Evolutionary conservation across 1,140 invertebrate species (phyloP).

Genomic region (Lysiphlebus fabarum): DNA sequence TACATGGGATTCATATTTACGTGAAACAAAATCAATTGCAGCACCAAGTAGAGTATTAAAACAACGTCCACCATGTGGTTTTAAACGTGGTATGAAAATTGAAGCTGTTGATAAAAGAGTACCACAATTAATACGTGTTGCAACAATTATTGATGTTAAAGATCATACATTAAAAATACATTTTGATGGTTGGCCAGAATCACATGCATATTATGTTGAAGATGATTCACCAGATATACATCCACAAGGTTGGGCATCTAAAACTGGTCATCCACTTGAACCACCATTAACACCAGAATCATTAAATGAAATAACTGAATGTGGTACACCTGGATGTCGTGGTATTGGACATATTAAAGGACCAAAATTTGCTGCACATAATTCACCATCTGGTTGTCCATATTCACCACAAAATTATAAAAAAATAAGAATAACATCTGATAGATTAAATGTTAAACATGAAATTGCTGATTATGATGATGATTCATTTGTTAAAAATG

Average conservation of each 20-base stretch:
- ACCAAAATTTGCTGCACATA: slow-evolving; percentile 72
- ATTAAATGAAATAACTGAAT: slow-evolving; percentile 60
- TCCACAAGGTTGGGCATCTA: slow-evolving; percentile 85
- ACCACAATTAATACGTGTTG: slow-evolving; percentile 78
- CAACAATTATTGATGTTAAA: slow-evolving; percentile 75
- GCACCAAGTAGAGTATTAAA: slow-evolving; percentile 84
- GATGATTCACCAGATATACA: slow-evolving; percentile 89
- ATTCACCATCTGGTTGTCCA: slow-evolving; percentile 76
- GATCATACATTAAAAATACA: slow-evolving; percentile 76
- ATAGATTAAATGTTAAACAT: slow-evolving; percentile 55
- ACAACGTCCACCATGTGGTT: slow-evolving; percentile 72
- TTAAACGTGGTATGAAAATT: slow-evolving; percentile 82
- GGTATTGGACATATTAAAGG: slow-evolving; percentile 77
- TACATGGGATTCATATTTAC: slow-evolving; percentile 82
- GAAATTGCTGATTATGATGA: slow-evolving; percentile 46
- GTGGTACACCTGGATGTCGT: slow-evolving; percentile 73
- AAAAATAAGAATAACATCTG: slow-evolving; percentile 57
- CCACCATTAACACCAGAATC: slow-evolving; percentile 70
- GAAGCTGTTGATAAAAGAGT: slow-evolving; percentile 88
- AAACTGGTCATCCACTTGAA: slow-evolving; percentile 83
- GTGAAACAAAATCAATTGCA: slow-evolving; percentile 69
- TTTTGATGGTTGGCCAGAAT: slow-evolving; percentile 88
- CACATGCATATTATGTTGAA: slow-evolving; percentile 85
- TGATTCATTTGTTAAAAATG: slow-evolving; percentile 39
- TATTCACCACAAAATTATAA: slow-evolving; percentile 72